phyloP scores from a whole-genome alignment of 2,888 invertebrate species.

The Hypena proboscidalis region DNA sequence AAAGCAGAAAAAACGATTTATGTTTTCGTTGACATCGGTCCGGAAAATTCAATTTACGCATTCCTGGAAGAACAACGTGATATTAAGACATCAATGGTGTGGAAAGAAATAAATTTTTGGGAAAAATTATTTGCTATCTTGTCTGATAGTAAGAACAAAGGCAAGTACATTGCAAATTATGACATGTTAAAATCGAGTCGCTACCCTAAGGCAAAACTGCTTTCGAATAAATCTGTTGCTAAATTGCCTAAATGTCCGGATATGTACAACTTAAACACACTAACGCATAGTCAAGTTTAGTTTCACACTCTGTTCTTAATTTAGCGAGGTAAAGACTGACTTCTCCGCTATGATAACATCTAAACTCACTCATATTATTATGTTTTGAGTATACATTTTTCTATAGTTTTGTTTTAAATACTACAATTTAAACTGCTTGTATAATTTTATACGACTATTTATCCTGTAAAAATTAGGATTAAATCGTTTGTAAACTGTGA shows the following conservation, averaged over 20 bases:
- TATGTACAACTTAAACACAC: constrained; percentile 54
- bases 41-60: constrained; percentile 75
- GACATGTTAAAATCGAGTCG: constrained; percentile 18
- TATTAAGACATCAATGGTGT: constrained; percentile 60
- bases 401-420: constrained; percentile 37
- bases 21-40: constrained; percentile 70
- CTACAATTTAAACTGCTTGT: constrained; percentile 52
- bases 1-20: constrained; percentile 69
- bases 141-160: constrained; percentile 32
- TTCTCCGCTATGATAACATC: constrained; percentile 63
- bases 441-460: constrained; percentile 64
- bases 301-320: constrained; percentile 55
- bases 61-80: constrained; percentile 76
- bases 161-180: constrained; percentile 18
- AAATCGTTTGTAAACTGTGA: constrained; percentile 48
- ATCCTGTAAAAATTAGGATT: constrained; percentile 57
- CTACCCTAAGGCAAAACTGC: constrained; percentile 39
- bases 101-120: constrained; percentile 75
- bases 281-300: constrained; percentile 73
- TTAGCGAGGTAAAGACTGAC: constrained; percentile 83
- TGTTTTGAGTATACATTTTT: constrained; percentile 41
- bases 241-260: constrained; percentile 57
- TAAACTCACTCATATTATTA: constrained; percentile 47
- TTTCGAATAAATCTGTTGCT: constrained; percentile 51
- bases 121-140: constrained; percentile 58